These are phyloP conservation scores for Petrocephalus zakoni DNA, from an alignment of 2,113 vertebrate genomes.

Conservation along the genomic window DNA sequence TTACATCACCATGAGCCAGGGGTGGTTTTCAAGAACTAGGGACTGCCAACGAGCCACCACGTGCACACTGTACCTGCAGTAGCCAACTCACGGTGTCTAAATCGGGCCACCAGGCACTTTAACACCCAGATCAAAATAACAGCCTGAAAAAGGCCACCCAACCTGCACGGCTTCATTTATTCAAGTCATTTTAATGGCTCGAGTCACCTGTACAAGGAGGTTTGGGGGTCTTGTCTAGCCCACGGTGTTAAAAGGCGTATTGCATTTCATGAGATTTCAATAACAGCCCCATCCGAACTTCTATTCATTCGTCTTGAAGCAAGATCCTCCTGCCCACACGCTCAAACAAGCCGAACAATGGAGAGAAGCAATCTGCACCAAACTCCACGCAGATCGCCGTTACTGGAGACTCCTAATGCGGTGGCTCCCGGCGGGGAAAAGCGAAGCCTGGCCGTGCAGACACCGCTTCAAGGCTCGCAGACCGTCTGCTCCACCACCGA, in stretches of 20 bases:
- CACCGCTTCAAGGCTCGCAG: neutral
- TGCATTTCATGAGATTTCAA: neutral
- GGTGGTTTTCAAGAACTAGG: neutral
- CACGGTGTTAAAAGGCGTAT: neutral
- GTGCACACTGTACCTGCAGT: slow-evolving; percentile 1
- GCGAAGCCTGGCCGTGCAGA: neutral
- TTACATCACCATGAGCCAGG: slow-evolving; percentile 7
- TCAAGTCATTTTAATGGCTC: neutral
- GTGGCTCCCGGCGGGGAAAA: neutral
- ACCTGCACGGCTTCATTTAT: neutral
- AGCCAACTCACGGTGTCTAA: neutral
- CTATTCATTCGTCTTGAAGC: neutral
- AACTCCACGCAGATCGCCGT: neutral
- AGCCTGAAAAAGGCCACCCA: neutral
- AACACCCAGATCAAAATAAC: neutral
- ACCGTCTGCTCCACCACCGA: neutral
- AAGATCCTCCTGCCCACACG: neutral
- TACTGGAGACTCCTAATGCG: neutral
- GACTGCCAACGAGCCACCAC: neutral
- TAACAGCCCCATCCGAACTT: neutral
- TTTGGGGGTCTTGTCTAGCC: neutral
- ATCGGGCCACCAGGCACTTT: neutral
- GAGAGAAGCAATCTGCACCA: neutral
- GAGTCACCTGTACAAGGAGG: neutral
- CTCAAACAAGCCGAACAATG: neutral